Conservation (phyloP, 2,113 vertebrate species). For the Bolborhynchus lineola region DNA sequence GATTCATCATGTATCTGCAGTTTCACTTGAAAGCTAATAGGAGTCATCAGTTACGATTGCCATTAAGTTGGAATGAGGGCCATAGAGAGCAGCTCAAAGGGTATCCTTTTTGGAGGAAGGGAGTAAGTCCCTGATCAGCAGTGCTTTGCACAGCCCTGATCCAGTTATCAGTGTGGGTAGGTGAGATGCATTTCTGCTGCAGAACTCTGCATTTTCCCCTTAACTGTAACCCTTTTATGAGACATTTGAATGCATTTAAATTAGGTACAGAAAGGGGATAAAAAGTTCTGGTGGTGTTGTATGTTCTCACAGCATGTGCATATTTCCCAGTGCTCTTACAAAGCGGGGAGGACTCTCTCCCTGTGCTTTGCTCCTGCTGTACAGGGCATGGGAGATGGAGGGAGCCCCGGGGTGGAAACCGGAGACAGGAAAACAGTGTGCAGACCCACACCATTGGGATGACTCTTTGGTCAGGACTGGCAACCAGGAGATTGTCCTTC, state of each 20-base stretch:
- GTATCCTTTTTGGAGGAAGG: background rate
- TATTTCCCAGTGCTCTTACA: background rate
- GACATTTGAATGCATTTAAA: background rate
- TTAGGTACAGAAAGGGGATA: background rate
- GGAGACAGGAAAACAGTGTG: rapidly evolving
- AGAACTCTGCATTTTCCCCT: background rate
- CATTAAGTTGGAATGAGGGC: rapidly evolving
- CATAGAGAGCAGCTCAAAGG: background rate
- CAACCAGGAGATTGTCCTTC: background rate
- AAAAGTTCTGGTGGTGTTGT: background rate
- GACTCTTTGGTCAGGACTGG: background rate
- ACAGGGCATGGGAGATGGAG: too few relatives aligned
- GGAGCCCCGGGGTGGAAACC: background rate
- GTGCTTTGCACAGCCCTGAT: rapidly evolving
- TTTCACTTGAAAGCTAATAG: background rate
- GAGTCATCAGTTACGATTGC: background rate
- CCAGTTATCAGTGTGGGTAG: background rate
- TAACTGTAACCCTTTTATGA: background rate
- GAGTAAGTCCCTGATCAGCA: background rate
- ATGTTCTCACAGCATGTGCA: background rate
- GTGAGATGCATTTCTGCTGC: background rate
- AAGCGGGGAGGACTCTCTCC: background rate
- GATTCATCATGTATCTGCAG: background rate
- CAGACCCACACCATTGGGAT: background rate
- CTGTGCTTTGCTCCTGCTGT: background rate